Percentiles rank a stretch among this genome's conserved stretches.
Conservation (phyloP, 2,797 vertebrate genomes). For the Nannoperca australis region DNA sequence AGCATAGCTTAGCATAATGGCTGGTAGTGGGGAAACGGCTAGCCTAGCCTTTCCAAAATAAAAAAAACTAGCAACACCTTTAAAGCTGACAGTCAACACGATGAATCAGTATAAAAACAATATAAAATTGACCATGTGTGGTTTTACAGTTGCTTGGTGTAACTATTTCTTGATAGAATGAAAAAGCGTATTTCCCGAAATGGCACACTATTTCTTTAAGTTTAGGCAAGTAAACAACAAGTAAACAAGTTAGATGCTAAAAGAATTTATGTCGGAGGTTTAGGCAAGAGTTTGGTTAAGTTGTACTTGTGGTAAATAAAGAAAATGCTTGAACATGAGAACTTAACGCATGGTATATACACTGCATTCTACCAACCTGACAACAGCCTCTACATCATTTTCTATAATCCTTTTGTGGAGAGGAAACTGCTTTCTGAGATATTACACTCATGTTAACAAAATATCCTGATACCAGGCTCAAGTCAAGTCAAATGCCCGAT, state of each 20-base stretch:
- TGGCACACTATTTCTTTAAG: not conserved
- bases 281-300: not conserved
- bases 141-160: not conserved
- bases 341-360: not conserved
- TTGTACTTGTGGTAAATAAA: not conserved
- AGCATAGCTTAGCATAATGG: constrained; percentile 8
- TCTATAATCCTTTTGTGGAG: not conserved
- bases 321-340: not conserved
- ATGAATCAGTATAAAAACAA: not conserved
- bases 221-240: not conserved
- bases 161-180: not conserved
- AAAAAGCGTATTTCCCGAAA: not conserved
- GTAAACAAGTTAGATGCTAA: not conserved
- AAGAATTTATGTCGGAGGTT: not conserved
- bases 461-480: not conserved
- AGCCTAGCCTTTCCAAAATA: not conserved
- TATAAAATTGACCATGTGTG: not conserved
- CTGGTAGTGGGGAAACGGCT: not conserved
- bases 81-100: not conserved
- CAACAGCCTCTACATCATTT: not conserved
- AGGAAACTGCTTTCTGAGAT: constrained; percentile 2
- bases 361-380: not conserved
- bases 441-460: not conserved
- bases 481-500: not conserved
- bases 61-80: not conserved